Conservation (phyloP, 2,113 vertebrate genomes). For the Polypterus bichir region DNA sequence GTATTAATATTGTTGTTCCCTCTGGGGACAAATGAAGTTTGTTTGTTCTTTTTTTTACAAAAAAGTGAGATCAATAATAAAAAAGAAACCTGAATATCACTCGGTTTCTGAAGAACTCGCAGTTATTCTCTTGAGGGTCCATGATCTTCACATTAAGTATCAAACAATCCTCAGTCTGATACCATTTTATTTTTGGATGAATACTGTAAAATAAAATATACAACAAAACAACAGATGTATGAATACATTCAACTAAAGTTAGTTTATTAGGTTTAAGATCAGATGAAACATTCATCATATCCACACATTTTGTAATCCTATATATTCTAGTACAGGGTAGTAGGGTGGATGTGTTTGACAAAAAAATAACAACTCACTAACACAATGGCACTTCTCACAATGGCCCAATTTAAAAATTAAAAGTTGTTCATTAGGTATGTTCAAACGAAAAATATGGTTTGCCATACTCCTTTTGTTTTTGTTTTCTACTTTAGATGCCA, state of each 20-base stretch:
- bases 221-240: too few relatives aligned
- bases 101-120: slow-evolving; percentile 38
- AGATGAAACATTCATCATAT: too few relatives aligned
- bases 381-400: too few relatives aligned
- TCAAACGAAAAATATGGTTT: too few relatives aligned
- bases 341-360: background rate
- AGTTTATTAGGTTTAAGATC: too few relatives aligned
- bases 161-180: slow-evolving; percentile 40
- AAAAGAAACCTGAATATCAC: slow-evolving; percentile 51
- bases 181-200: slow-evolving; percentile 54
- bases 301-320: background rate
- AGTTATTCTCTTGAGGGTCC: slow-evolving; percentile 28
- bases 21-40: background rate
- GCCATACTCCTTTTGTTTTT: too few relatives aligned
- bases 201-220: slow-evolving; percentile 33
- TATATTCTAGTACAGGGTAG: too few relatives aligned
- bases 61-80: background rate
- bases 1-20: too few relatives aligned
- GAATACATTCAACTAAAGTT: too few relatives aligned
- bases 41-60: background rate
- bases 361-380: background rate
- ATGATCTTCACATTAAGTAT: slow-evolving; percentile 37
- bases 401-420: too few relatives aligned
- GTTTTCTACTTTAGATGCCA: too few relatives aligned
- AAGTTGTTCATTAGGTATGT: too few relatives aligned